phyloP scores from a whole-genome alignment of 2,888 invertebrate species.

The Tricholauxania praeusta region DNA sequence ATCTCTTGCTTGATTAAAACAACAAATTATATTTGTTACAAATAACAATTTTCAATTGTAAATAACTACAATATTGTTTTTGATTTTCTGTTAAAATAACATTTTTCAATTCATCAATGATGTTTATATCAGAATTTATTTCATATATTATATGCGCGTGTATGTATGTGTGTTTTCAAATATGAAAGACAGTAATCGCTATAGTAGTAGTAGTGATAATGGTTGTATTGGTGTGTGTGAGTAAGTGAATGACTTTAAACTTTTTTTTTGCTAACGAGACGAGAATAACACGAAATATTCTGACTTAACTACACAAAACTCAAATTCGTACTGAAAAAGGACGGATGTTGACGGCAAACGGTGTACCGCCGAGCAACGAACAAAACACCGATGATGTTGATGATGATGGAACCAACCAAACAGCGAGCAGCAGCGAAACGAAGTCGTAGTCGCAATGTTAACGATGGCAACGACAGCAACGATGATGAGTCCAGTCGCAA shows the following conservation, averaged over 20 bases:
- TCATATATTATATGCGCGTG: too few relatives aligned
- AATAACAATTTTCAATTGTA: too few relatives aligned
- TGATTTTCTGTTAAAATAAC: too few relatives aligned
- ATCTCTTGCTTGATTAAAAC: not conserved
- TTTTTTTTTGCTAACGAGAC: constrained; percentile 28
- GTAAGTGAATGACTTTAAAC: constrained; percentile 28
- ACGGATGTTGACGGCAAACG: constrained; percentile 56
- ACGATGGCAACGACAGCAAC: constrained; percentile 38
- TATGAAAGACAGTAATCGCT: too few relatives aligned
- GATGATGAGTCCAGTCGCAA: constrained; percentile 1
- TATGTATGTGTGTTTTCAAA: too few relatives aligned
- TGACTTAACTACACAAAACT: constrained; percentile 70
- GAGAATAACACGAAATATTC: constrained; percentile 66
- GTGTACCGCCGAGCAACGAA: constrained; percentile 44
- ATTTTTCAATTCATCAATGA: too few relatives aligned
- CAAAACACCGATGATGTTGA: constrained; percentile 44
- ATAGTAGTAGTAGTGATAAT: too few relatives aligned
- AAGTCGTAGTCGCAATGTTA: constrained; percentile 18
- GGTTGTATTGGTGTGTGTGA: constrained; percentile 3
- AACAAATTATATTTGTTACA: constrained; percentile 7
- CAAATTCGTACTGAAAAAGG: constrained; percentile 69
- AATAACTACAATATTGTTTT: too few relatives aligned
- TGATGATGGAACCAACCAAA: constrained; percentile 38
- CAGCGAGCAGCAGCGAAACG: not conserved
- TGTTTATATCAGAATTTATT: too few relatives aligned